Evolutionary conservation across 2,888 invertebrate genomes (phyloP), one percentile per base, ranked within the genome.

Genomic region (Apamea crenata): DNA sequence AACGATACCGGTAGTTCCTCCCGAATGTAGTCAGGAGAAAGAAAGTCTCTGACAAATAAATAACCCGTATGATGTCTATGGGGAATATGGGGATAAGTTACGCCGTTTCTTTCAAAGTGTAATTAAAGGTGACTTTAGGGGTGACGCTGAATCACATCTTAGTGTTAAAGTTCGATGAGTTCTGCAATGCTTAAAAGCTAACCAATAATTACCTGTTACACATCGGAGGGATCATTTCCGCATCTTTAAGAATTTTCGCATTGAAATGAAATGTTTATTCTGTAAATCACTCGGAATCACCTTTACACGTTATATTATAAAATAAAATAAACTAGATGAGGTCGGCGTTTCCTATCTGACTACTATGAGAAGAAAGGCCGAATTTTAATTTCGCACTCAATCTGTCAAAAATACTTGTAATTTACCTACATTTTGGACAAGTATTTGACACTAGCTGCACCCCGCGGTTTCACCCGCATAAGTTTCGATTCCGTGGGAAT

Each of bases 11-110:
- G 59, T 74, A 59, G 50, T 56, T 66, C 61, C 68, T 68, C 56
- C 47, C 74, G 63, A 63, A n/a, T 32, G 29, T 40, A 75, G 76
- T 84, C n/a, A 29, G 67, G 61, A 67, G 72, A 65, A 53, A 67
- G 72, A 65, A 53, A 47, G 36, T 53, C 2, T 65, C 14, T 40
- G 25, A 50, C 76, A 71, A 77, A 75, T 80, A 84, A 65, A 61
- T 87, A 69, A 65, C 18, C 25, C 8, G 16, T 59, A 6, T 63
- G 47, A n/a, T 76, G 36, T 82, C 72, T 47, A 68, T 32, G 7
- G 61, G 67, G 14, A 40, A 36, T 59, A 71, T 32, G 25, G 68
- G 65, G 18, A n/a, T 53, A 67, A 71, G 40, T 67, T 80, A 36
- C 5, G 12, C 10, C 6, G n/a, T 44, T 79, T 53, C 32, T 59